Evolutionary conservation across 2,113 vertebrate genomes (phyloP), one percentile per base, ranked within the genome.

Genomic region (Misgurnus mizolepis): DNA sequence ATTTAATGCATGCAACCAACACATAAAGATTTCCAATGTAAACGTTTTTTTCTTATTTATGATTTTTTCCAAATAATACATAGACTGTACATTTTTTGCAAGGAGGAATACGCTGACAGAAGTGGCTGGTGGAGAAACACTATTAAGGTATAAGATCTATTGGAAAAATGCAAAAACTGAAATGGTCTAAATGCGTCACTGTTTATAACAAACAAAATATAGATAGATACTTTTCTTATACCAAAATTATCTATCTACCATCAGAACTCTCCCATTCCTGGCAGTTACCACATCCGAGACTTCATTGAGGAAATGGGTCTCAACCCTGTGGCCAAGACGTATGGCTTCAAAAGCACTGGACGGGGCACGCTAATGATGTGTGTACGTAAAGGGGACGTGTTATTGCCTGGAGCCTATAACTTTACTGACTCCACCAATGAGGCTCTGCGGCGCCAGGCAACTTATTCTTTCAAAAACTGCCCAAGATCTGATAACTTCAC

Each of bases 301-400:
- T 95, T 94, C 76, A 70, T 93, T 34, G 89, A 94, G 86, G 95
- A 95, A 77, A 87, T 87, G 2, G 84, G 86, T 0, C 90, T 93
- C 86, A 94, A 91, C 72, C 91, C 94, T 0, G 88, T 94, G 71
- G 86, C 64, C 70, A 45, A 69, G 72, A 93, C 90, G 0, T 90
- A 90, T 1, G 85, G 86, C 69, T 95, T 94, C 76, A 94, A 93
- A 92, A 86, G 88, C 0, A 78, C 89, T 80, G 91, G 91, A 67
- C 93, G 92, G 73, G 89, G 71, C 76, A 86, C 4, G 5, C 53
- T 39, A 1, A 78, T 82, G 14, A 41, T 84, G 45, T 77, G 60
- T 3, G 78, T 87, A 9, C 67, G 17, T 14, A 89, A 85, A 68
- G 88, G 90, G 14, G 65, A 83, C 18, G 5, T 88, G 7, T 86